Percentiles rank a stretch among this genome's conserved stretches.
Conservation (phyloP, 2,888 invertebrate genomes). For the Atrina japonica region DNA sequence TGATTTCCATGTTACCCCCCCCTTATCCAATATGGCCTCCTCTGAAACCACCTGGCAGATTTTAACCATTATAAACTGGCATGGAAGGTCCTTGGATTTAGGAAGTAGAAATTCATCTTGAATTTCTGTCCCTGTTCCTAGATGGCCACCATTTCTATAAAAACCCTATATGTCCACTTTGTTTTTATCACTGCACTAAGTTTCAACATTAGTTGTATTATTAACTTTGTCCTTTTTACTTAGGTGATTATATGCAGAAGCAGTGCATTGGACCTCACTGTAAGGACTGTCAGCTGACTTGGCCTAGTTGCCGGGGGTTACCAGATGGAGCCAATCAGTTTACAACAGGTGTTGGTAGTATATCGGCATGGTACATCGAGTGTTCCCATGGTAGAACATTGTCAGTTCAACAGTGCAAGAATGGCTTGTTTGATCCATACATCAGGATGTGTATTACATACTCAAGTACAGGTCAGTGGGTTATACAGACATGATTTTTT, state of each 20-base stretch:
- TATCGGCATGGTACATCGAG: conserved; percentile 47
- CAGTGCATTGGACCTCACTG: conserved; percentile 47
- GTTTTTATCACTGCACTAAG: no score
- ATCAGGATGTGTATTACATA: conserved; percentile 14
- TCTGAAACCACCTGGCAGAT: no score
- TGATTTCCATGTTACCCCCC: no score
- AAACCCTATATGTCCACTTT: no score
- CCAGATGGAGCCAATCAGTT: conserved; percentile 55
- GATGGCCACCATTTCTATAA: no score
- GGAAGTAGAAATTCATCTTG: no score
- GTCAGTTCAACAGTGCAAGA: conserved; percentile 27
- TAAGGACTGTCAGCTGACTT: conserved; percentile 43
- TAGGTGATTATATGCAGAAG: conserved; percentile 56
- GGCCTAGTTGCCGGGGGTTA: conserved; percentile 50
- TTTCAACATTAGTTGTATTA: no score
- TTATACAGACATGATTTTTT: neutral
- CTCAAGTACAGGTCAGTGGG: conserved; percentile 4
- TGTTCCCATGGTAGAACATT: conserved; percentile 49
- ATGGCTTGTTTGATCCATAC: conserved; percentile 26
- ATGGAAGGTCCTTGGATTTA: no score
- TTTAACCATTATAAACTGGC: no score
- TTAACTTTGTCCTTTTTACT: no score
- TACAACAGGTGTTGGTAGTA: conserved; percentile 49
- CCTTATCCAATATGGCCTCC: no score
- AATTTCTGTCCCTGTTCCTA: no score